Percentiles rank a stretch among this genome's conserved stretches.
These are phyloP conservation scores for Amiota mariae DNA, from an alignment of 2,888 invertebrate genomes.

Conservation along the genomic window DNA sequence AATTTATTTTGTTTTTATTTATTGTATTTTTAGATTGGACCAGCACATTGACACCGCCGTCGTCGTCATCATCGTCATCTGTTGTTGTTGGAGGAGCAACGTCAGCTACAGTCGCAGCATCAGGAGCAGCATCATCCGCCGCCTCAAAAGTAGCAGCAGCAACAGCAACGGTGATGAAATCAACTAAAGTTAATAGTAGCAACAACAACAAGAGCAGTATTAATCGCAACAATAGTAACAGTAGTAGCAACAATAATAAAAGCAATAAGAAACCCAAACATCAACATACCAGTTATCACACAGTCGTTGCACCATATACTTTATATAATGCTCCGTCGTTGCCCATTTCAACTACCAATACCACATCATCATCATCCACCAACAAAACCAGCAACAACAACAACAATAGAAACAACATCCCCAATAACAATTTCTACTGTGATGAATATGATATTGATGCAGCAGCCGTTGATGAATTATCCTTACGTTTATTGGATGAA, in stretches of 20 bases:
- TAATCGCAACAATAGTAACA: slow-evolving; percentile 37
- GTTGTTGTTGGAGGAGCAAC: slow-evolving; percentile 46
- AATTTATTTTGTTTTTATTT: slow-evolving; percentile 32
- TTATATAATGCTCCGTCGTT: no score
- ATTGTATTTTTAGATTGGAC: slow-evolving; percentile 61
- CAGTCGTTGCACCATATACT: neutral
- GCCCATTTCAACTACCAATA: slow-evolving; percentile 33
- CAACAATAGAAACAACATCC: slow-evolving; percentile 39
- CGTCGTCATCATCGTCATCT: slow-evolving; percentile 35
- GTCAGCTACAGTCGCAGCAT: slow-evolving; percentile 35
- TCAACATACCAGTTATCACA: slow-evolving; percentile 53
- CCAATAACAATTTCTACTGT: slow-evolving; percentile 23
- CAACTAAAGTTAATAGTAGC: neutral
- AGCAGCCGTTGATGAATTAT: slow-evolving; percentile 56
- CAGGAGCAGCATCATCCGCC: slow-evolving; percentile 24
- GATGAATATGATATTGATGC: slow-evolving; percentile 47
- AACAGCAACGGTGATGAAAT: slow-evolving; percentile 27
- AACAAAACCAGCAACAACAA: slow-evolving; percentile 37
- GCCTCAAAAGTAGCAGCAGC: slow-evolving; percentile 22
- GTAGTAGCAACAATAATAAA: slow-evolving; percentile 23
- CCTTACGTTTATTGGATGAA: slow-evolving; percentile 62
- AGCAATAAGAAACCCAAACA: slow-evolving; percentile 32
- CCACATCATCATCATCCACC: slow-evolving; percentile 33
- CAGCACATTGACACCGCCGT: slow-evolving; percentile 59
- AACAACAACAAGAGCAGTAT: slow-evolving; percentile 30